Evolutionary conservation across 2,797 vertebrate genomes (phyloP), one percentile per base, ranked within the genome.

Genomic region (Trachops cirrhosus): DNA sequence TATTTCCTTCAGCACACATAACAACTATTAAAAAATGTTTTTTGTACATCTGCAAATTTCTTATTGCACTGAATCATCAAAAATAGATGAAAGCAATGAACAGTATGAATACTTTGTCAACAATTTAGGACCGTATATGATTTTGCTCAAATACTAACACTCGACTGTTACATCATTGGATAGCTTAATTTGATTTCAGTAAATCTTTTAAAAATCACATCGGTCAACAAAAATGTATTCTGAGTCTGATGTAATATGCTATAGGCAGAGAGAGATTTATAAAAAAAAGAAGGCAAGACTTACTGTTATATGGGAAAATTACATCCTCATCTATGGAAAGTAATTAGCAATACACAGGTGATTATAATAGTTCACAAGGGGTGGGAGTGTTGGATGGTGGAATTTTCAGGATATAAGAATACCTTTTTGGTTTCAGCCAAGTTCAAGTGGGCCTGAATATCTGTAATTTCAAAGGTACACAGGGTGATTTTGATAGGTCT

Each of bases 1-100:
- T 97, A 93, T 96, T 97, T 97, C 94, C 96, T 98, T 98, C 91
- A 95, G 90, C 96, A 70, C 7, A 91, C n/a, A 95, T 91, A 96
- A 90, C 52, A 91, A 71, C 54, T 44, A 93, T 92, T 94, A 92
- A 97, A 95, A 95, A 77, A 59, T 95, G 34, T 71, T 95, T 91
- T 87, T 94, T 22, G 74, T 85, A 95, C 82, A 96, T 97, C 93
- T 98, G 90, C 75, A 98, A 92, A 97, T 97, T 98, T 97, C 91
- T 96, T 97, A 92, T 93, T 92, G 34, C 26, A 97, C 93, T 70
- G 91, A 93, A 93, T 96, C 90, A 97, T 98, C 97, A 98, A 97
- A 98, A 98, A 94, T 64, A 97, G 93, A 97, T 98, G 41, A 97
- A 97, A 97, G 95, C 2, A 0, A 91, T 92, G 71, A 95, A 67